Evolutionary conservation across 2,113 vertebrate genomes (phyloP), one percentile per base, ranked within the genome.

Genomic region (Podarcis muralis): DNA sequence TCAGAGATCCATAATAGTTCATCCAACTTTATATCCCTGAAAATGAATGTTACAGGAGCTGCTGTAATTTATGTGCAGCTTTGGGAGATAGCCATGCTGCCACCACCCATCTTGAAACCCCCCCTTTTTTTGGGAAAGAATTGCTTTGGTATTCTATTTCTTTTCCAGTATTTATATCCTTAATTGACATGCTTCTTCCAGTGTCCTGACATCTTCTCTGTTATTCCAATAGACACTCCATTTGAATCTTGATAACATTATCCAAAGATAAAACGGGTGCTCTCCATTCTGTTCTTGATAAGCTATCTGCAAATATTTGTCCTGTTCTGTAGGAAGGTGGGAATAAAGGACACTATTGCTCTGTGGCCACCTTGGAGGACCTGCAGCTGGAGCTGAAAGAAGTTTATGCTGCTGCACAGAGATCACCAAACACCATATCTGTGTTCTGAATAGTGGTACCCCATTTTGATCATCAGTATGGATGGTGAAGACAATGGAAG

Each of bases 241-340:
- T 69, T 12, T n/a, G 9, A 65, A 86, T 86, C 59, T 86, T 66
- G 75, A 69, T 79, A 87, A 11, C 35, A 0, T 15, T 79, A 69
- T 68, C 66, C 57, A 77, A 65, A 71, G 77, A 71, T 81, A 69
- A 81, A 72, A 23, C 7, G 86, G 32, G 9, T 81, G 74, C 74
- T 30, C 86, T 59, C 48, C 48, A 69, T 69, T 71, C 84, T 77
- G 84, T 76, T 86, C 65, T 69, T 30, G 65, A 71, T 69, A 87
- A 80, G 43, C 27, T 87, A 8, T 77, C 59, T 77, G 57, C 74
- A 86, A 86, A 86, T 66, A 86, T 86, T 77, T 77, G 37, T 76
- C 27, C 72, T 40, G 8, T 86, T 30, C 13, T 77, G 25, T 16
- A 30, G 83, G 57, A 35, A 85, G 71, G 48, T 85, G 83, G 32